Evolutionary conservation across 2,797 vertebrate species (phyloP).

Genomic region (Hapalemur alaotrensis): DNA sequence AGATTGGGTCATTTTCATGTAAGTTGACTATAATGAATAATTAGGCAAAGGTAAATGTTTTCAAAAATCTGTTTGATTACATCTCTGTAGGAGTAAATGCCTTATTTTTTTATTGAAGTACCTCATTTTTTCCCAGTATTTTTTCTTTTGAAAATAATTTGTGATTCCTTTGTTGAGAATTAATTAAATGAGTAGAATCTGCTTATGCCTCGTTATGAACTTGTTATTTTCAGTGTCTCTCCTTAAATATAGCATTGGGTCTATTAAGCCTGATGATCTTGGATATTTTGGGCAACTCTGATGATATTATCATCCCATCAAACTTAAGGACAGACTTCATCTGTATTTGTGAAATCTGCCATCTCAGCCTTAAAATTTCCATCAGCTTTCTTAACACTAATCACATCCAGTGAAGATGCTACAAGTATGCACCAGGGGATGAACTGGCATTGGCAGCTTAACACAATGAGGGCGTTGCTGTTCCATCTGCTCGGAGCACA

Average conservation of each 20-base stretch:
- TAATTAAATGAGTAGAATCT: constrained; percentile 45
- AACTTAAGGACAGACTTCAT: neutral
- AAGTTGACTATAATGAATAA: constrained; percentile 46
- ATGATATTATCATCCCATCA: neutral
- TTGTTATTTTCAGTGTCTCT: neutral
- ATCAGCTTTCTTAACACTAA: neutral
- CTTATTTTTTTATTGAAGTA: constrained; percentile 24
- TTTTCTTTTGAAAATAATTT: constrained; percentile 46
- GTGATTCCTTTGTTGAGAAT: neutral
- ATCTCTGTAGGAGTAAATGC: neutral
- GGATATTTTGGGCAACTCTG: neutral
- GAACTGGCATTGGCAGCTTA: neutral
- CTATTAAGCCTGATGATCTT: neutral
- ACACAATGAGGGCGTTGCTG: neutral
- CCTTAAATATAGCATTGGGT: constrained; percentile 12
- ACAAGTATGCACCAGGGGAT: accelerated
- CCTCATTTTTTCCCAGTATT: neutral
- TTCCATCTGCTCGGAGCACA: neutral
- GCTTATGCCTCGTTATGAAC: neutral
- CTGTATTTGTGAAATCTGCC: neutral
- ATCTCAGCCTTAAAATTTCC: neutral
- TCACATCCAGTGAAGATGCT: neutral
- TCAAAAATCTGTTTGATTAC: constrained; percentile 40
- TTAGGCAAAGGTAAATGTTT: constrained; percentile 62
- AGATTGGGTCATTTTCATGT: constrained; percentile 37